Evolutionary conservation across 2,113 vertebrate genomes (phyloP), one percentile per base, ranked within the genome.

Genomic region (Chaetodon auriga): DNA sequence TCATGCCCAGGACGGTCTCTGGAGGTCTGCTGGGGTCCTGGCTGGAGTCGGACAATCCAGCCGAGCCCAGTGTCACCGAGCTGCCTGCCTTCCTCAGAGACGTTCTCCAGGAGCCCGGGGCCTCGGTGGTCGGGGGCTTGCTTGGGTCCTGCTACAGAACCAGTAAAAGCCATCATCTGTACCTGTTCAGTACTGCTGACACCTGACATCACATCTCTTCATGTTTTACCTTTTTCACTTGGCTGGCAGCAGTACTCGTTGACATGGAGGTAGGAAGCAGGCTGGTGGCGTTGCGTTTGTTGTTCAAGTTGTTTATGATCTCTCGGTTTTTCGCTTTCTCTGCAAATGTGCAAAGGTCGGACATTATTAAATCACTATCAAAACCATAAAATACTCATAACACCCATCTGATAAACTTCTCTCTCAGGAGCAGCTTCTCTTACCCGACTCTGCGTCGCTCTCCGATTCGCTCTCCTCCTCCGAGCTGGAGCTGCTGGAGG

Each of bases 281-380:
- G 83, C 92, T 85, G 49, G 90, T 87, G 88, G 88, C 91, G 83
- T 95, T 95, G 41, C 93, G 94, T 74, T 96, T 96, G 92, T 96
- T 96, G 93, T 96, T 96, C 89, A 96, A 93, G 94, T 96, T 96
- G 89, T 96, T 96, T 77, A 96, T 96, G 62, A 96, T 93, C 87
- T 96, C 95, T 84, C 95, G 86, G 78, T 95, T 96, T 93, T 96
- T 96, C 0, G 95, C 95, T 94, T 96, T 96, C 81, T 96, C 96
- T 96, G 89, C 51, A 93, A 78, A 18, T 19, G 10, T 3, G 21
- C 23, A 68, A 68, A 80, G 30, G 18, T 30, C 23, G 63, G 5
- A 4, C 69, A 68, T 64, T 11, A 46, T 12, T 63, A 23, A 68
- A 48, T 41, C 66, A 57, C 5, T 10, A 23, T 1, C 3, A 18